These are phyloP conservation scores for Psophia crepitans DNA, from an alignment of 2,113 vertebrate genomes.

Conservation along the genomic window DNA sequence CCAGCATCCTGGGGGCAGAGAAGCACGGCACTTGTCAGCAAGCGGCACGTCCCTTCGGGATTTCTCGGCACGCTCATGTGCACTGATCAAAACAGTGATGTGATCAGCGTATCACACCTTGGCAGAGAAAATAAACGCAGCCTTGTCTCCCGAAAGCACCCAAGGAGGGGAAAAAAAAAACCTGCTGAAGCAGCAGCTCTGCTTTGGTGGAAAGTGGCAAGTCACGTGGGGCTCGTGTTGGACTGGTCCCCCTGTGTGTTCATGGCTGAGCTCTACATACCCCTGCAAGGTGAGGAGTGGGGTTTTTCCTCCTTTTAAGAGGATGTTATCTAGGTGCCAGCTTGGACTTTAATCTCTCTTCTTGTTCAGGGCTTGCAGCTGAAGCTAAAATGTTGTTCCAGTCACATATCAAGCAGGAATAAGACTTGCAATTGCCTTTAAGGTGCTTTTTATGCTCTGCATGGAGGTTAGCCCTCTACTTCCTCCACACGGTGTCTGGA, in stretches of 20 bases:
- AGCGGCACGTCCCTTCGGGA: neutral
- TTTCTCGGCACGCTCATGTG: fast-evolving
- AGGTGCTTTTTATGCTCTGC: neutral
- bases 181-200: neutral
- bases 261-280: neutral
- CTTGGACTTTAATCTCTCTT: neutral
- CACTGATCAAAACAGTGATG: neutral
- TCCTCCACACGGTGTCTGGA: neutral
- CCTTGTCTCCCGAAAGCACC: neutral
- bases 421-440: neutral
- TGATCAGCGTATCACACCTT: neutral
- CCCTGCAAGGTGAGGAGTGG: neutral
- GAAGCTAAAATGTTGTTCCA: neutral
- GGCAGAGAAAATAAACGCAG: fast-evolving
- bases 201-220: neutral
- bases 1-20: conserved; percentile 86
- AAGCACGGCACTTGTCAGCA: neutral
- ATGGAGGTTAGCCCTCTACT: neutral
- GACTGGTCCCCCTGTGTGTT: neutral
- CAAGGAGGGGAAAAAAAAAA: neutral
- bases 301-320: neutral
- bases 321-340: neutral
- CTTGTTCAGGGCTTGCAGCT: neutral
- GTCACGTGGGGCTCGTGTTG: neutral
- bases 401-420: neutral